Evolutionary conservation across 2,888 invertebrate species (phyloP), one percentile per base, ranked within the genome.

Genomic region (Andrena bicolor): DNA sequence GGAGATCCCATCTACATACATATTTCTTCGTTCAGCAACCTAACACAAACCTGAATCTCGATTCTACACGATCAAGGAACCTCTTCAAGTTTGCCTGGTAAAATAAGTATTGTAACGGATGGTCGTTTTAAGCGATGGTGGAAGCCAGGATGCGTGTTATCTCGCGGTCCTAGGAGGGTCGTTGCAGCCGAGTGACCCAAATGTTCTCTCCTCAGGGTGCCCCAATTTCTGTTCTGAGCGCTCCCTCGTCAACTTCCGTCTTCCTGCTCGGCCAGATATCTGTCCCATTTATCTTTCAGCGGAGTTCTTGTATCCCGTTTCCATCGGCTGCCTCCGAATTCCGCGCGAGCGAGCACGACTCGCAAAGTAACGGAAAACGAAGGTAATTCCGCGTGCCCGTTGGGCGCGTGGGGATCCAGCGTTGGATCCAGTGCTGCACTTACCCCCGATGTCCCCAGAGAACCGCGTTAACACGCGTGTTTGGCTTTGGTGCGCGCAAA

Each of bases 391-490:
- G 48, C 28, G 48, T 65, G 13, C 16, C 48, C 26, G 28, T 2
- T 16, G 64, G 64, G 51, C 66, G 20, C 51, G 16, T 6, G 13
- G 10, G 68, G 23, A 68, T 56, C 65, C 49, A 68, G 16, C 13
- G 32, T 20, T 32, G 72, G 66, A 74, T 74, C 60, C 73, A 28
- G 28, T 64, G 58, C 20, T 20, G 72, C 72, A 72, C 48, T 72
- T 72, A 65, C n/a, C 63, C 63, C 23, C 28, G 6, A 7, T 71
- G n/a, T 23, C 32, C 60, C 51, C n/a, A 51, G 66, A 51, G 66
- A 66, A 20, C 28, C 49, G 20, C 51, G 74, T 73, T 77, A 77
- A 66, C 77, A 61, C 66, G 65, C 60, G 28, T 60, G 74, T 61
- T 77, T 61, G 60, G 23, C 56, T 56, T 10, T 56, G 51, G 28